A percentile compares a stretch with the other conserved stretches of the same genome.
Evolutionary conservation across 2,113 vertebrate genomes (phyloP).

Genomic region (Pogonocichla stellata): DNA sequence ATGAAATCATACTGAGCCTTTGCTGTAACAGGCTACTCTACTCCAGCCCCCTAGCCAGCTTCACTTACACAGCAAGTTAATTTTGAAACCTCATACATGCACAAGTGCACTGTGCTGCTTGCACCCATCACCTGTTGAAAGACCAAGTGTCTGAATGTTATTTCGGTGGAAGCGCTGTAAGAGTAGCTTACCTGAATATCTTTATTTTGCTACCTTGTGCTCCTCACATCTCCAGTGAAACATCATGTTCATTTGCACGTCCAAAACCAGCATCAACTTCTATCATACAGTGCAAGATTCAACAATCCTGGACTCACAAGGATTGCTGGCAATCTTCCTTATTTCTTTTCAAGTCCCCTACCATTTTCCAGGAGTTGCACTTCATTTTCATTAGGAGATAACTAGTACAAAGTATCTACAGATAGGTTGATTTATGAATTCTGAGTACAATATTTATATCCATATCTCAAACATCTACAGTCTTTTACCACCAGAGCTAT

Average conservation of each 20-base stretch:
- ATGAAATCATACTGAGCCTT: neutral
- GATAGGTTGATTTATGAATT: neutral
- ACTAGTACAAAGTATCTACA: neutral
- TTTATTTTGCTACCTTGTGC: neutral
- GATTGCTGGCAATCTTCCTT: neutral
- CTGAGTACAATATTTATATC: neutral
- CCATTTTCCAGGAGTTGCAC: neutral
- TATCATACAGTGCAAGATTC: neutral
- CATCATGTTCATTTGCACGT: neutral
- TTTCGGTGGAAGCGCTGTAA: neutral
- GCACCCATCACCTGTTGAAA: neutral
- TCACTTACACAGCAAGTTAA: neutral
- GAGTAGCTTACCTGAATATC: neutral
- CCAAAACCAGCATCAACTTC: neutral
- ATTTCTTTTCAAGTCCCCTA: neutral
- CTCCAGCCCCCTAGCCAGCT: neutral
- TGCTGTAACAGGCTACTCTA: neutral
- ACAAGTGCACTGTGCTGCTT: neutral
- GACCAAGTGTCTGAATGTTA: neutral
- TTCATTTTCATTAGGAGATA: neutral
- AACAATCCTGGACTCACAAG: rapidly evolving
- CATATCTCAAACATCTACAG: neutral
- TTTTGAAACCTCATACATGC: neutral
- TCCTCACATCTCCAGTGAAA: neutral
- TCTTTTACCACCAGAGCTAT: neutral